phyloP scores from a whole-genome alignment of 2,888 invertebrate genomes.

The Drosophila subquinaria region DNA sequence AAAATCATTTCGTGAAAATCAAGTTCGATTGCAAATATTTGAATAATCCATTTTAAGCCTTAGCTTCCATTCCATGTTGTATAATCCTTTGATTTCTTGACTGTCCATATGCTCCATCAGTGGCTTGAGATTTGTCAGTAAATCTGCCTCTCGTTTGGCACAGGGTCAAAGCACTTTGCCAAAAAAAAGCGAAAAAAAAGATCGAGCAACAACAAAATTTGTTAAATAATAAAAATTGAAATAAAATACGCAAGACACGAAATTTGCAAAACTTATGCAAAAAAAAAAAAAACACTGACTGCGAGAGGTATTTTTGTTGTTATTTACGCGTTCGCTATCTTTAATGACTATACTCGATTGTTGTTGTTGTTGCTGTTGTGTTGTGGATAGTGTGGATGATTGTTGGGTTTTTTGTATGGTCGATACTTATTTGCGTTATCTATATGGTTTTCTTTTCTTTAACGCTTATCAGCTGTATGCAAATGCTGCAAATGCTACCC shows the following conservation, averaged over 20 bases:
- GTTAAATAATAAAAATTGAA: constrained; percentile 22
- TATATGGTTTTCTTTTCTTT: constrained; percentile 35
- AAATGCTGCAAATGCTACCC: constrained; percentile 49
- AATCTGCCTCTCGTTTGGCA: constrained; percentile 45
- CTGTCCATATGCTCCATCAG: constrained; percentile 31
- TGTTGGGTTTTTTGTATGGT: constrained; percentile 22
- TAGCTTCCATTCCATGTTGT: background rate
- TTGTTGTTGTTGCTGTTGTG: constrained; percentile 21
- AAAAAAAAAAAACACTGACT: constrained; percentile 31
- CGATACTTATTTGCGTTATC: constrained; percentile 23
- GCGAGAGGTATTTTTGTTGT: constrained; percentile 39
- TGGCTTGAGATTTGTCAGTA: constrained; percentile 1
- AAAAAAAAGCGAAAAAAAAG: constrained; percentile 34
- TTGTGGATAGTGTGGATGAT: constrained; percentile 25
- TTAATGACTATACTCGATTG: constrained; percentile 42
- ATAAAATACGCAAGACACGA: constrained; percentile 31
- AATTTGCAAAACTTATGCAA: constrained; percentile 58
- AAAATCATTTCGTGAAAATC: background rate
- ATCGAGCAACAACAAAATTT: constrained; percentile 15
- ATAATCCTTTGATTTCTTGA: constrained; percentile 16
- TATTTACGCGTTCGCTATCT: constrained; percentile 64
- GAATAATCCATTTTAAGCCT: background rate
- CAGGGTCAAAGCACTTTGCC: constrained; percentile 78
- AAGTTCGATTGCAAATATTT: background rate
- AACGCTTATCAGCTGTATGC: constrained; percentile 52